Base-by-base conservation (phyloP, 1,140 invertebrate genomes). In the Papilio aristodemus region DNA sequence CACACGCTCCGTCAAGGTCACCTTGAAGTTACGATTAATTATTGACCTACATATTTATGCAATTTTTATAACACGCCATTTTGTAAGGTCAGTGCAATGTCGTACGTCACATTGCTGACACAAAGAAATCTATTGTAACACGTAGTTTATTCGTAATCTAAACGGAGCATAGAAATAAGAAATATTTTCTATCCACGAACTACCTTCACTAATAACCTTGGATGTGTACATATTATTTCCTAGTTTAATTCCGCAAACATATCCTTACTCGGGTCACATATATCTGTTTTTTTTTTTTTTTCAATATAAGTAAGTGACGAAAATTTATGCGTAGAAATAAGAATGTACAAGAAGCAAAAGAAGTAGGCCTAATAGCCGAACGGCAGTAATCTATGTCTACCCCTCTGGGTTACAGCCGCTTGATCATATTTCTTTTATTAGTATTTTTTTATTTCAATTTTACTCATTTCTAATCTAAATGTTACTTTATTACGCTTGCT, bases 151-250 rank as follows among this genome's bases (percentile, higher is more conserved):
- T 37, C 37, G 41, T 43, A 64, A 66, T 71, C 67, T 71, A 79
- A 84, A 81, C 77, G 73, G 66, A 68, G 67, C 79, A 73, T 62
- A 70, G 71, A 75, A 77, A 79, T 79, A 75, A 85, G 72, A 84
- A 78, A 72, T 80, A 86, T 86, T 86, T 71, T 86, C 83, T 78
- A 71, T 79, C 84, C 83, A 81, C 76, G 74, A 83, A 85, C 78
- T 74, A 78, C 85, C 82, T 86, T 88, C 84, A 83, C 82, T 77
- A 25, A 68, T 77, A 83, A 79, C 84, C 86, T 88, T 86, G 84
- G 74, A 71, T 71, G 78, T 81, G 81, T 78, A 71, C 69, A 74
- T 67, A 68, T 72, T 70, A 80, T 84, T 88, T 86, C 86, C 84
- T 86, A 76, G 74, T 82, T 74, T 74, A 73, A 78, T 86, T 83